Base-by-base conservation (phyloP, 2,888 invertebrate species). In the Cataglyphis rosenhaueri region DNA sequence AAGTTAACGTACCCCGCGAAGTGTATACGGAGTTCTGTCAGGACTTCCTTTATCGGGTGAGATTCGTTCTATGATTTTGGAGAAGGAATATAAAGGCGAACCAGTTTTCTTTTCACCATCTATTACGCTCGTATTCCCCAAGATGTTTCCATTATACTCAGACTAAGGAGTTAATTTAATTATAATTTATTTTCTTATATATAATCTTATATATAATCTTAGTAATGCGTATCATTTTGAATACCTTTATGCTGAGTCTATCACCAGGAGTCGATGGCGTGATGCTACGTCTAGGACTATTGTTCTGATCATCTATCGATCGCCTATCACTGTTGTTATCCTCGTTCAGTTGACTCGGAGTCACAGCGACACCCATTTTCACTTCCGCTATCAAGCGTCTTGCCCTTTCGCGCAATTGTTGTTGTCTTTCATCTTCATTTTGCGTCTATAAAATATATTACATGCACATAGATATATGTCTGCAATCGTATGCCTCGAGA, bases 381-480 rank as follows among this genome's bases (percentile, higher is more conserved):
- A 98, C 98, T 93, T 98, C 98, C 0, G 98, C 98, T 84, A 99
- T 98, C 76, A 99, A 95, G 92, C 97, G 97, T 89, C 98, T 96
- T 83, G 99, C 99, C 93, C 98, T 95, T 94, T 99, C 99, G 9
- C 98, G 95, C 87, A 99, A 95, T 93, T 97, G 97, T 83, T 96
- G 97, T 93, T 98, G 98, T 90, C 98, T 96, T 92, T 98, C 98
- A 92, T 98, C 98, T 94, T 98, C 97, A 81, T 96, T 96, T 96
- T 96, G 95, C 44, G 95, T 93, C 95, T 88, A 68, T 6, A 71
- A 79, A 44, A 35, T 12, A 38, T 32, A 18, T 66, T 32, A 66
- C 41, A 76, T n/a, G 2, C 2, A 25, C 35, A 38, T 29, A 62
- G 3, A 15, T n/a, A n/a, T 8, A 32, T 1, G 21, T 12, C 10